phyloP scores from a whole-genome alignment of 2,113 vertebrate species.

The Proteles cristata region DNA sequence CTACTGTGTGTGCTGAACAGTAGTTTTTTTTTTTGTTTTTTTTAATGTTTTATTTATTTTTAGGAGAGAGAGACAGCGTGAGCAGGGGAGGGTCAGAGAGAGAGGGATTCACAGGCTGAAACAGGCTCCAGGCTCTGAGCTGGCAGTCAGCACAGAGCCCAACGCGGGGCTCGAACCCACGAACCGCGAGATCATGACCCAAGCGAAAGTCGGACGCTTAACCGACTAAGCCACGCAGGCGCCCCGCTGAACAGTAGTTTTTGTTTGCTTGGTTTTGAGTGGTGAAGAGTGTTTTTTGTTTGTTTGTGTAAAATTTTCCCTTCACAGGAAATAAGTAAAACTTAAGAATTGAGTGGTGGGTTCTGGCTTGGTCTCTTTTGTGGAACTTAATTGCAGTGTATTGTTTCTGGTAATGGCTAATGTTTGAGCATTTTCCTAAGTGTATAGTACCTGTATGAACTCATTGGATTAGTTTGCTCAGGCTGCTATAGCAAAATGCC shows the following conservation, averaged over 20 bases:
- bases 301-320: conserved; percentile 1
- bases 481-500: not conserved
- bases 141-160: too few species aligned
- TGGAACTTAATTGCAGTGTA: not conserved
- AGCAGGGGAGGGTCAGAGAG: too few species aligned
- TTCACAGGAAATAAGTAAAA: conserved; percentile 25
- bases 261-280: not conserved
- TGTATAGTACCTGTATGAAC: not conserved
- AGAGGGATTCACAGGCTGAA: too few species aligned
- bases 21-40: not conserved
- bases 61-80: too few species aligned
- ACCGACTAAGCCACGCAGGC: too few species aligned
- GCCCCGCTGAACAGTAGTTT: not conserved
- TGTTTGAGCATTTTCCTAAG: not conserved
- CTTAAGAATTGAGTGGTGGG: not conserved
- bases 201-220: too few species aligned
- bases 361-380: not conserved
- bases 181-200: too few species aligned
- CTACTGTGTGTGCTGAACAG: not conserved
- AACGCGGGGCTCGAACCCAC: too few species aligned
- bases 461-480: not conserved
- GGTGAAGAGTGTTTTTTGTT: not conserved
- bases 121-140: too few species aligned
- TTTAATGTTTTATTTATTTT: too few species aligned
- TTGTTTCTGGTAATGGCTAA: not conserved